Conservation (phyloP, 2,888 invertebrate genomes). For the Hoplodrina ambigua region DNA sequence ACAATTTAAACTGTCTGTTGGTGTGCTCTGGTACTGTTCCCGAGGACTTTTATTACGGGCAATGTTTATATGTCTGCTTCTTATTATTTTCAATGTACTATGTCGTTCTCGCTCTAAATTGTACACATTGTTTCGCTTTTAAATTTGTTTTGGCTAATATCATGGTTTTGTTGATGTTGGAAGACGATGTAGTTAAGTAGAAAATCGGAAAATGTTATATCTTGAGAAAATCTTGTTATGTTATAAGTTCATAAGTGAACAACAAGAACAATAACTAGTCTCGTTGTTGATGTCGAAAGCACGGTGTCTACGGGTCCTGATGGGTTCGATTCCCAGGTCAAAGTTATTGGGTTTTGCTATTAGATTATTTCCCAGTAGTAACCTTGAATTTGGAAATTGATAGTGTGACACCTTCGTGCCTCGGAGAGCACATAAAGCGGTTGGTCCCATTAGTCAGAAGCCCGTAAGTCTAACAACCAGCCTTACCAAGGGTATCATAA, state of each 20-base stretch:
- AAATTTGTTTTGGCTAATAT: constrained; percentile 31
- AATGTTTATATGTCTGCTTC: constrained; percentile 61
- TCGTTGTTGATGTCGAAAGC: too few species aligned
- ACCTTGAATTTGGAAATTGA: too few species aligned
- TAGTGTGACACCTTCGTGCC: too few species aligned
- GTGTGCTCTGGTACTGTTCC: constrained; percentile 18
- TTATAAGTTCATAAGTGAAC: neutral
- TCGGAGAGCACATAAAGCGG: too few species aligned
- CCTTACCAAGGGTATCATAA: too few species aligned
- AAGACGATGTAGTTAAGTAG: constrained; percentile 19
- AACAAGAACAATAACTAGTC: too few species aligned
- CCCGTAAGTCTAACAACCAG: too few species aligned
- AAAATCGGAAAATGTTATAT: constrained; percentile 15
- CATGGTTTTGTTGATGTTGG: constrained; percentile 30
- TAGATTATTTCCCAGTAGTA: too few species aligned
- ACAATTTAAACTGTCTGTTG: constrained; percentile 55
- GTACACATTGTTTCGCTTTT: constrained; percentile 56
- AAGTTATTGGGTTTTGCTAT: too few species aligned
- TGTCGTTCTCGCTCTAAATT: constrained; percentile 51
- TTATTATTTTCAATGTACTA: constrained; percentile 65
- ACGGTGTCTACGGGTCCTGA: too few species aligned
- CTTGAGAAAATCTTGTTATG: constrained; percentile 11
- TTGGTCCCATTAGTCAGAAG: too few species aligned
- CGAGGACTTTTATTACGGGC: constrained; percentile 61
- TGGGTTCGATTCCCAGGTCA: too few species aligned